Conservation (phyloP, 1,140 invertebrate genomes). For the Octopus sinensis region DNA sequence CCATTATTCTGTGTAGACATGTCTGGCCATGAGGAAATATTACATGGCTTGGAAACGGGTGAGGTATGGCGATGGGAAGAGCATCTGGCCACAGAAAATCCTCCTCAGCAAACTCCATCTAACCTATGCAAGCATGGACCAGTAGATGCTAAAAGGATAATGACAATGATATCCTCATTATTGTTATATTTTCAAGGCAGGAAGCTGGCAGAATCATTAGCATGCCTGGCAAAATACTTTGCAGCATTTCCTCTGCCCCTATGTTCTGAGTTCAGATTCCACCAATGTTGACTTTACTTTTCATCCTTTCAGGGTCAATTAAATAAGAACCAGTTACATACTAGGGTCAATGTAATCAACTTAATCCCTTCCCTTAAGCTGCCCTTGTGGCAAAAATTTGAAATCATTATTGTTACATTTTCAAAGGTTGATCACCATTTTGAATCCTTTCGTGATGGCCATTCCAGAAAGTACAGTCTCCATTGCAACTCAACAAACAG, state of each 20-base stretch:
- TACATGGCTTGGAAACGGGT: too few species aligned
- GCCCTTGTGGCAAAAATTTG: not conserved
- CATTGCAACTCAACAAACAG: slow-evolving; percentile 16
- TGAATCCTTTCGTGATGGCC: slow-evolving; percentile 25
- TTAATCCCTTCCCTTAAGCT: not conserved
- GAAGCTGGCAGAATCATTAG: too few species aligned
- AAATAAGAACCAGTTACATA: not conserved
- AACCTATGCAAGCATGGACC: too few species aligned
- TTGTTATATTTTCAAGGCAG: too few species aligned
- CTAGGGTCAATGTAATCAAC: not conserved
- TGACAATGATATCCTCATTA: too few species aligned
- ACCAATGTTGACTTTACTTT: not conserved
- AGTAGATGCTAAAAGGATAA: too few species aligned
- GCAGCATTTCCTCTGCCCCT: not conserved
- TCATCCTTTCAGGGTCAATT: not conserved
- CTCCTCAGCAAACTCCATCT: too few species aligned
- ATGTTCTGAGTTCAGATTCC: not conserved
- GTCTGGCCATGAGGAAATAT: too few species aligned
- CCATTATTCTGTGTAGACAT: too few species aligned
- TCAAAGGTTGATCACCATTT: slow-evolving; percentile 27
- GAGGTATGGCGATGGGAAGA: too few species aligned
- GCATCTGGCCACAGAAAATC: too few species aligned
- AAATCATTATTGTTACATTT: not conserved
- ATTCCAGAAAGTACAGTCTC: slow-evolving; percentile 19
- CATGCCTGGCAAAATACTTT: too few species aligned